Percentiles rank a stretch among this genome's conserved stretches.
These are phyloP conservation scores for Tetramorium alpestre DNA, from an alignment of 1,140 invertebrate species.

Conservation along the genomic window DNA sequence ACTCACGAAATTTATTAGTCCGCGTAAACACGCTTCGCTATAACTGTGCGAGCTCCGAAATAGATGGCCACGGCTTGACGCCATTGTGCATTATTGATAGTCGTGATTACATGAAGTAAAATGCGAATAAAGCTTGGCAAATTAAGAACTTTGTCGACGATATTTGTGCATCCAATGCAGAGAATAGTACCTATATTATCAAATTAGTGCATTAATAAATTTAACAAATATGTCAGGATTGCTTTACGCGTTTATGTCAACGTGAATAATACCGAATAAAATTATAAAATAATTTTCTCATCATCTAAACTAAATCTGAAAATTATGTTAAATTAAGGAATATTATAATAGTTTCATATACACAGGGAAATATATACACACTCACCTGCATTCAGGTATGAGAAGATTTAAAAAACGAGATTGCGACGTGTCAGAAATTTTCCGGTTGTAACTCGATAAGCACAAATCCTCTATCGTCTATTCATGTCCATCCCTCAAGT, in stretches of 20 bases:
- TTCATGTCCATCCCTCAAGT: slow-evolving; percentile 25
- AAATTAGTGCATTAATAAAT: neutral
- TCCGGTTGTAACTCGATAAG: slow-evolving; percentile 1
- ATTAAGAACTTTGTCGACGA: neutral
- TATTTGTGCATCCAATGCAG: neutral
- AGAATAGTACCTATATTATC: neutral
- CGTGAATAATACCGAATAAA: neutral
- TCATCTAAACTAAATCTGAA: neutral
- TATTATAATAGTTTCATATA: neutral
- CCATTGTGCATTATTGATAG: slow-evolving; percentile 8
- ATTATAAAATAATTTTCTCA: neutral
- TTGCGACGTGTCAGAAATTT: neutral
- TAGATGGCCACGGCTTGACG: slow-evolving; percentile 27
- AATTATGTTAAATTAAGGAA: neutral
- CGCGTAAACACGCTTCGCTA: slow-evolving; percentile 10
- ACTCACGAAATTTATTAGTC: slow-evolving; percentile 30
- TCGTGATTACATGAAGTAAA: slow-evolving; percentile 11
- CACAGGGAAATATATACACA: neutral
- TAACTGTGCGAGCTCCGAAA: slow-evolving; percentile 7
- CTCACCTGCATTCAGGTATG: neutral
- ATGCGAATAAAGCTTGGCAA: neutral
- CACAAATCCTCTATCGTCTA: slow-evolving; percentile 3
- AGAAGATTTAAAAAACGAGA: neutral
- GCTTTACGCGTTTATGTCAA: neutral
- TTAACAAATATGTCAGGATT: neutral